Conservation (phyloP, 2,113 vertebrate species). For the Gavialis gangeticus region DNA sequence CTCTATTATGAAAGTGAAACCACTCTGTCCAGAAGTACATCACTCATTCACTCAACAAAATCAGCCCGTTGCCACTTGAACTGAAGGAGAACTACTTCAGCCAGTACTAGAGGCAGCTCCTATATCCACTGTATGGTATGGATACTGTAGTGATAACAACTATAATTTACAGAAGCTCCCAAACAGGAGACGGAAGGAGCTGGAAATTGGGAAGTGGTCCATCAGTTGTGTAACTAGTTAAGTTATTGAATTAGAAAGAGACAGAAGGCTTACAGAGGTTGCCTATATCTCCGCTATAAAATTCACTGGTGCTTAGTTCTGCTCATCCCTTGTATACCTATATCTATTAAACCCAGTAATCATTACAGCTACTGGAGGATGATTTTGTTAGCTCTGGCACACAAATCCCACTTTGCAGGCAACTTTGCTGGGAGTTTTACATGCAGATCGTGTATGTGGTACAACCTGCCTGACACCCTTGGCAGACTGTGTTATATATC, state of each 20-base stretch:
- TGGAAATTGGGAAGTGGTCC: too few species aligned
- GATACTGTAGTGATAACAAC: not conserved
- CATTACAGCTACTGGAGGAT: not conserved
- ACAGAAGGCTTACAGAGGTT: too few species aligned
- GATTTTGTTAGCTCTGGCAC: not conserved
- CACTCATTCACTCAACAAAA: not conserved
- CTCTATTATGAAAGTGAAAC: not conserved
- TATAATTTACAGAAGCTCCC: too few species aligned
- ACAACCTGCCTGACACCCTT: not conserved
- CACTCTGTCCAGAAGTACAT: not conserved
- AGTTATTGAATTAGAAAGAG: too few species aligned
- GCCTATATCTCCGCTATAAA: too few species aligned
- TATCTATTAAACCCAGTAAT: too few species aligned
- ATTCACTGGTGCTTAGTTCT: too few species aligned
- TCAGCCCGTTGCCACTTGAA: not conserved
- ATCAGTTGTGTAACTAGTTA: too few species aligned
- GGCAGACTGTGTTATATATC: not conserved
- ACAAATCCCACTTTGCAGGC: fast-evolving
- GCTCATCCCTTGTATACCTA: too few species aligned
- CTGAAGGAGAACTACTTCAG: not conserved
- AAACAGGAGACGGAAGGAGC: too few species aligned
- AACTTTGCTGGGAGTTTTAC: not conserved
- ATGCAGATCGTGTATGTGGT: not conserved
- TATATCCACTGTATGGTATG: not conserved
- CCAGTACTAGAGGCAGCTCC: not conserved